Evolutionary conservation across 2,888 invertebrate genomes (phyloP).

Genomic region (Amphiduros pacificus): DNA sequence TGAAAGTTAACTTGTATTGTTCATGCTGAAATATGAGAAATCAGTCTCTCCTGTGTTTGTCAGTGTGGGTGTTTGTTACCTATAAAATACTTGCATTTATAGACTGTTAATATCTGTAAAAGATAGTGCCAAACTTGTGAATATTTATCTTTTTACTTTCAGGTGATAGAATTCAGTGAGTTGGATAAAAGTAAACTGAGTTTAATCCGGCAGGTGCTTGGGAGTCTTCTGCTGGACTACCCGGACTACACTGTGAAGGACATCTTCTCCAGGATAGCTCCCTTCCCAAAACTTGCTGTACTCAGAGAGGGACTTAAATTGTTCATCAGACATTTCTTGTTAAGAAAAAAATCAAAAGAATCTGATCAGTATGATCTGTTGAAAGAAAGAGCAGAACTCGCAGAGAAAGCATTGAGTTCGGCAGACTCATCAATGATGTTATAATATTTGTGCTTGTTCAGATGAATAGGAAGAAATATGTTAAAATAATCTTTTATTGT

Average conservation of each 20-base stretch:
- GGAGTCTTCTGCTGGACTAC: constrained; percentile 72
- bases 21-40: no score
- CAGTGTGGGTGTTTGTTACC: neutral
- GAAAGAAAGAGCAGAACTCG: constrained; percentile 34
- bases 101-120: no score
- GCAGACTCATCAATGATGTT: neutral
- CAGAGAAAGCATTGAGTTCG: constrained; percentile 33
- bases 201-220: constrained; percentile 77
- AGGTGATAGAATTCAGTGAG: constrained; percentile 86
- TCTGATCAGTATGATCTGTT: constrained; percentile 21
- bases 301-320: constrained; percentile 82
- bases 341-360: constrained; percentile 59
- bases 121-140: neutral
- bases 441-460: no score
- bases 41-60: no score
- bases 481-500: no score
- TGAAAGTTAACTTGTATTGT: no score
- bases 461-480: no score
- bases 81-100: no score
- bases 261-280: constrained; percentile 75
- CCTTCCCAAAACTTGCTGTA: constrained; percentile 70
- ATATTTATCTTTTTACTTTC: constrained; percentile 39
- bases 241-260: constrained; percentile 67
- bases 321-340: constrained; percentile 84
- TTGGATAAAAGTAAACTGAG: constrained; percentile 78